phyloP scores from a whole-genome alignment of 2,888 invertebrate species.

The Stenodera caucasica region DNA sequence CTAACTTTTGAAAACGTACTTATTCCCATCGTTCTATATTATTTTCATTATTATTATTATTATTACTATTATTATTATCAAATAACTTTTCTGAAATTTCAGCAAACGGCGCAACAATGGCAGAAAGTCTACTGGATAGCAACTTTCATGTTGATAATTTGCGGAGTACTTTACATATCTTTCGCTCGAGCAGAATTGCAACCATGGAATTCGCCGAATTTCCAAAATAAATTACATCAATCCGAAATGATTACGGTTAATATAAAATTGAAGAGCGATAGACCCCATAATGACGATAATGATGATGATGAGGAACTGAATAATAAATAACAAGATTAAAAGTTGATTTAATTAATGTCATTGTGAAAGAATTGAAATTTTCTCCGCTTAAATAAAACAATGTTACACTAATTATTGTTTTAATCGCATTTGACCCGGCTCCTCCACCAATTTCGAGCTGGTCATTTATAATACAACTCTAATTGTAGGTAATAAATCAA shows the following conservation, averaged over 20 bases:
- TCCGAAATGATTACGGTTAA: conserved; percentile 2
- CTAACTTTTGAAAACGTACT: conserved; percentile 67
- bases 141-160: conserved; percentile 57
- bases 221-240: conserved; percentile 38
- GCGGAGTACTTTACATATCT: conserved; percentile 59
- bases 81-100: conserved; percentile 34
- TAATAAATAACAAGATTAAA: too few relatives aligned
- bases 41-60: not conserved
- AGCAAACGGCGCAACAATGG: conserved; percentile 67
- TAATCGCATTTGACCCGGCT: not conserved
- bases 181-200: conserved; percentile 63
- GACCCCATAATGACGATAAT: too few relatives aligned
- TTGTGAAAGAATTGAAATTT: too few relatives aligned
- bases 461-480: too few relatives aligned
- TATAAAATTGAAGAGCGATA: not conserved
- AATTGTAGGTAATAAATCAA: too few relatives aligned
- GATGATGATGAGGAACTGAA: too few relatives aligned
- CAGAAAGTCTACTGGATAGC: conserved; percentile 63
- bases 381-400: too few relatives aligned
- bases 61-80: not conserved
- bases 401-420: not conserved
- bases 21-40: too few relatives aligned
- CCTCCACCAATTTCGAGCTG: not conserved
- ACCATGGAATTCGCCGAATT: conserved; percentile 64
- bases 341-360: too few relatives aligned